Evolutionary conservation across 2,797 vertebrate species (phyloP), one percentile per base, ranked within the genome.

Genomic region (Eurystomus glaucurus): DNA sequence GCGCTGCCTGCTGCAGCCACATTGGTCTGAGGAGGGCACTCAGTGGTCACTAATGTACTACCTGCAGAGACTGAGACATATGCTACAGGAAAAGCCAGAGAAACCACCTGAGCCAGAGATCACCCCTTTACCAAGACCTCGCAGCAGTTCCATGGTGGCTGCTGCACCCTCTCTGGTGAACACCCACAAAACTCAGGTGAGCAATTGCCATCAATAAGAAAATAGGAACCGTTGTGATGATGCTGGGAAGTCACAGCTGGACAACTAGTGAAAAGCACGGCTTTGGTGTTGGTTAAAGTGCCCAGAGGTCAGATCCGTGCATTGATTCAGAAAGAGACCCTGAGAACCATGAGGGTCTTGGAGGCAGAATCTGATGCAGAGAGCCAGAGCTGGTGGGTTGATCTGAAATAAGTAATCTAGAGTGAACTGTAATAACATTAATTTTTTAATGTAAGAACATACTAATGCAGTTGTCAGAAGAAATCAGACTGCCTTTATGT

Each of bases 91-190:
- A 95, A 99, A 99, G 29, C 99, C 99, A 0, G 99, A 99, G 81
- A 99, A 99, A 11, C 77, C 98, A 4, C 98, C 99, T 0, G 99
- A 99, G 31, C 99, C 99, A 2, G 98, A 99, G 62, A 93, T 98
- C 28, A 94, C 98, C 9, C 99, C 98, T 45, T 97, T 99, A 82
- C 99, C 99, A 5, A 98, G 99, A 21, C 99, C 99, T 5, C 99
- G 99, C 78, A 99, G 99, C 97, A 99, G 99, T 97, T 99, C 99
- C 50, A 99, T 99, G 99, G 99, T 99, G 97, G 99, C 99, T 1
- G 99, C 99, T 11, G 98, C 99, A 1, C 99, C 99, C 10, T 99
- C 99, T 0, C 97, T 99, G 88, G 99, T 99, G 97, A 99, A 99
- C 95, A 99, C 99, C 19, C 99, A 99, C 97, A 99, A 99, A 98